phyloP scores from a whole-genome alignment of 2,797 vertebrate genomes.

The Gallinago stenura region DNA sequence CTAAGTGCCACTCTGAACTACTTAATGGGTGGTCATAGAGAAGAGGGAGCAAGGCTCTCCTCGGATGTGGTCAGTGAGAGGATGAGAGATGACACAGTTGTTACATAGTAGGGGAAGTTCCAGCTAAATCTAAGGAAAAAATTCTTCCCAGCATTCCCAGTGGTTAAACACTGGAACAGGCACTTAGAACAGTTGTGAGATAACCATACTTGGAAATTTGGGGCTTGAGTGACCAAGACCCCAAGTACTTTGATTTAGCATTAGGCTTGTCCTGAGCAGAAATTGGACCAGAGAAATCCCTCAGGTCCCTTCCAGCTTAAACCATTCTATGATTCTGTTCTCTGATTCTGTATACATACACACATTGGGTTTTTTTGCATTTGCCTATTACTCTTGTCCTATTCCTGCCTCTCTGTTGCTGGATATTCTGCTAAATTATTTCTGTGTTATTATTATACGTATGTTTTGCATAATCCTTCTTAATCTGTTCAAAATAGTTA shows the following conservation, averaged over 20 bases:
- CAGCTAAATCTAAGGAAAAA: neutral
- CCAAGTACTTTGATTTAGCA: neutral
- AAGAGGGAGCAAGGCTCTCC: neutral
- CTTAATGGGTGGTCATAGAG: neutral
- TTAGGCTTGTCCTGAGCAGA: neutral
- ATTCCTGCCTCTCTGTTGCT: neutral
- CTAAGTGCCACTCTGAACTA: neutral
- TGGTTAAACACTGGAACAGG: neutral
- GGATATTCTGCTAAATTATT: neutral
- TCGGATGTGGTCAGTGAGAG: neutral
- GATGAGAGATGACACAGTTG: fast-evolving
- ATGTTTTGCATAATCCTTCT: neutral
- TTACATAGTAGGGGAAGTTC: neutral
- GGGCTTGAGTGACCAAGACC: neutral
- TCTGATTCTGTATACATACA: neutral
- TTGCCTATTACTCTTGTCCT: neutral
- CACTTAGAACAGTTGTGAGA: neutral
- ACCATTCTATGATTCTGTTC: neutral
- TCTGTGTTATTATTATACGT: neutral
- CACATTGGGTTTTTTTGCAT: neutral
- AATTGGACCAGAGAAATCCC: neutral
- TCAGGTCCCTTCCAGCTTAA: neutral
- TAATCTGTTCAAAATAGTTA: neutral
- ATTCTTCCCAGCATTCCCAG: neutral
- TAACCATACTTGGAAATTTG: neutral